Percentiles rank a stretch among this genome's conserved stretches.
phyloP scores from a whole-genome alignment of 2,113 vertebrate species.

The Ornithorhynchus anatinus region DNA sequence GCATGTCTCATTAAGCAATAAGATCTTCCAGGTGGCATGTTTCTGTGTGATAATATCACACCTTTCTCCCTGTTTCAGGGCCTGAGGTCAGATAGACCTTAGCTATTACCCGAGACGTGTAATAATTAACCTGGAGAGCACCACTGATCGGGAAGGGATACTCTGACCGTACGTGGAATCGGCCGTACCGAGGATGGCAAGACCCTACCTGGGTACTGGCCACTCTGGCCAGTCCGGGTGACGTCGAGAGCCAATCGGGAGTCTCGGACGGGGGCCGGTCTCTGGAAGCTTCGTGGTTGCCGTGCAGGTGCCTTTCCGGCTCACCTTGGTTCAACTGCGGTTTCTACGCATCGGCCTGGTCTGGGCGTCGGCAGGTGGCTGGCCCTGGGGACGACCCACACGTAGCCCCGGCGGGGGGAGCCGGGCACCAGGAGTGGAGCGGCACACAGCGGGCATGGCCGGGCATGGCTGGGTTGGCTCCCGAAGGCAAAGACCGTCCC shows the following conservation, averaged over 20 bases:
- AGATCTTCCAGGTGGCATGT: neutral
- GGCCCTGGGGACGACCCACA: neutral
- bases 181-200: neutral
- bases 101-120: neutral
- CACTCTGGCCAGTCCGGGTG: constrained; percentile 26
- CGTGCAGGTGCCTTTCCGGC: neutral
- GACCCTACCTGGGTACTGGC: neutral
- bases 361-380: neutral
- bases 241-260: neutral
- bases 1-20: neutral
- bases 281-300: neutral
- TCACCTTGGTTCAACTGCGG: neutral
- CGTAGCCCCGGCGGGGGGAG: too few relatives aligned
- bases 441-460: rapidly evolving
- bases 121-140: neutral
- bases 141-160: rapidly evolving
- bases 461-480: too few relatives aligned
- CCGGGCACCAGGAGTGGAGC: neutral
- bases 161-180: rapidly evolving
- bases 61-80: neutral
- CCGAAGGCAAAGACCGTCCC: too few relatives aligned
- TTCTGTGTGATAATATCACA: neutral
- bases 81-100: constrained; percentile 2
- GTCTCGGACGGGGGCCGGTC: neutral
- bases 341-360: neutral